Base-by-base conservation (phyloP, 2,113 vertebrate species). In the Sorex araneus region DNA sequence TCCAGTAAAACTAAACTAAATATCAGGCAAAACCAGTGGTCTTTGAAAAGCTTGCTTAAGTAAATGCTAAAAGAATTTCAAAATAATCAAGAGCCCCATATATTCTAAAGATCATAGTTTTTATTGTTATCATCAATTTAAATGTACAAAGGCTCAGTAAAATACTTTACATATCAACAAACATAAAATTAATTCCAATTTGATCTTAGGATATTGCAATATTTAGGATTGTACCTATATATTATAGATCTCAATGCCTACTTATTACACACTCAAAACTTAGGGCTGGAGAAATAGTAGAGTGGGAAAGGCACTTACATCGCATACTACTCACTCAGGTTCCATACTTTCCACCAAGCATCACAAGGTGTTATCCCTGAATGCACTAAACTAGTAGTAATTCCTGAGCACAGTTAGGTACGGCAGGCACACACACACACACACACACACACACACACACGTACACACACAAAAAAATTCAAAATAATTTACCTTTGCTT, bases 21-120 rank as follows among this genome's bases (percentile, higher is more conserved):
- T 69, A 18, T 50, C 19, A 91, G 32, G 4, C 8, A 78, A 74
- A 92, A 80, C 0, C 0, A 50, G 4, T 76, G 16, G 10, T 8
- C 43, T 70, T 71, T 50, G 7, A 89, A 71, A 1, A 57, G 63
- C 90, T 73, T 80, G n/a, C 12, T 54, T 73, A 28, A 16, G 32
- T 67, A 93, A 80, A 66, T 54, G 18, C 45, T 73, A 71, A 64
- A 85, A 70, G 13, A 90, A 64, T 45, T 85, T 75, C 25, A 87
- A 80, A 80, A 78, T 47, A 74, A 81, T 5, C 12, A 10, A 11
- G 63, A 15, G 4, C 4, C 3, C 36, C 30, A 40, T 15, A 89
- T 13, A 86, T 69, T 76, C 70, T 78, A 13, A 77, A 50, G 28
- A 15, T 80, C 6, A 50, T 27, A 63, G 87, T 63, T 77, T 63